Evolutionary conservation across 2,888 invertebrate species (phyloP).

Genomic region (Plebejus anna): DNA sequence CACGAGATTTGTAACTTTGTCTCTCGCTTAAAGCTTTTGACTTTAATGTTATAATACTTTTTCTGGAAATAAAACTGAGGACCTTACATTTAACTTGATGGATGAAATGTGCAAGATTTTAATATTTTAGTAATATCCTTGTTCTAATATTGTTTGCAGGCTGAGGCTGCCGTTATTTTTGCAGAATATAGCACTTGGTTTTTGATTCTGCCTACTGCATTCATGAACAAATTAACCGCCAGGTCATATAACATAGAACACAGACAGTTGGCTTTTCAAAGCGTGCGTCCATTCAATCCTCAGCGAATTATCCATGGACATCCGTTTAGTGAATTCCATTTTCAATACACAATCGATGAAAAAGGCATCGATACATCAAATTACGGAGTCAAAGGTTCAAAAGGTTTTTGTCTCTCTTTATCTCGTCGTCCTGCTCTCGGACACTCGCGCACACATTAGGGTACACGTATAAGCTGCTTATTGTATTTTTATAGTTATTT

Average conservation of each 20-base stretch:
- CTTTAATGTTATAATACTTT: neutral
- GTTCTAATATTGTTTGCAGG: no score
- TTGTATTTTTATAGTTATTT: slow-evolving; percentile 80
- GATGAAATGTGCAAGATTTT: neutral
- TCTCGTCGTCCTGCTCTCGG: slow-evolving; percentile 45
- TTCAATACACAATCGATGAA: slow-evolving; percentile 26
- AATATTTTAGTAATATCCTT: no score
- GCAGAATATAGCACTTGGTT: no score
- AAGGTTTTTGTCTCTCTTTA: slow-evolving; percentile 14
- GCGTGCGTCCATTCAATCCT: slow-evolving; percentile 1
- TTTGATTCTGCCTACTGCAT: no score
- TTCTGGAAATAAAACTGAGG: neutral
- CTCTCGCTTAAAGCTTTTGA: neutral
- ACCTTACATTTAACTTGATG: neutral
- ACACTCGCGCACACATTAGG: slow-evolving; percentile 51
- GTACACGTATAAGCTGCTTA: slow-evolving; percentile 75
- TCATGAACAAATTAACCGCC: neutral
- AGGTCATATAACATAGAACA: neutral
- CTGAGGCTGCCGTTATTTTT: no score
- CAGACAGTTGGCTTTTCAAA: neutral
- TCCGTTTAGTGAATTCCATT: slow-evolving; percentile 11
- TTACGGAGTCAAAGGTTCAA: slow-evolving; percentile 22
- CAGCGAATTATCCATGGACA: neutral
- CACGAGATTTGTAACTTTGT: neutral
- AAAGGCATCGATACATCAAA: slow-evolving; percentile 28